A percentile compares a stretch with the other conserved stretches of the same genome.
These are phyloP conservation scores for Athalia rosae DNA, from an alignment of 2,888 invertebrate genomes.

Conservation along the genomic window DNA sequence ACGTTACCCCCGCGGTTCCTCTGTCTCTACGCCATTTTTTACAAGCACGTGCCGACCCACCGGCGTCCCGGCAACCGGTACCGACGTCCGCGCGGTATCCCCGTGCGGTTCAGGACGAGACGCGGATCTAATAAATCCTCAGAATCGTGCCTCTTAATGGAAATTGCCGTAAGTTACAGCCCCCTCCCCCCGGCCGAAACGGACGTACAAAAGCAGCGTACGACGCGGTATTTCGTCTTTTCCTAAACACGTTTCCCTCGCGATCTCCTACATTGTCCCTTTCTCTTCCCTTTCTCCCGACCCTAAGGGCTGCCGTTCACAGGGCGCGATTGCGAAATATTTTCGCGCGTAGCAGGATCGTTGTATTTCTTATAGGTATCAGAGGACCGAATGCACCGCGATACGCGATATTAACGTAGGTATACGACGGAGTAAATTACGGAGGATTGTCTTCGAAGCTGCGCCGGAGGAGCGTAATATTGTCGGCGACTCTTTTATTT, in stretches of 20 bases:
- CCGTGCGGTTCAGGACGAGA: neutral
- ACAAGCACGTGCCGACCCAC: neutral
- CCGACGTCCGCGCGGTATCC: neutral
- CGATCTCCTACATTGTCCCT: neutral
- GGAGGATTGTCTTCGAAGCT: slow-evolving; percentile 1
- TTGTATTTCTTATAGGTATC: too few species aligned
- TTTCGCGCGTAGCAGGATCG: too few species aligned
- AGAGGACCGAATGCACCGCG: too few species aligned
- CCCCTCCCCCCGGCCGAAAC: slow-evolving; percentile 29
- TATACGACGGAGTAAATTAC: slow-evolving; percentile 30
- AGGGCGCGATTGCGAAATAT: too few species aligned
- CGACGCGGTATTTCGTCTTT: slow-evolving; percentile 24
- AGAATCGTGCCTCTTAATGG: slow-evolving; percentile 51
- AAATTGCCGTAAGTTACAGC: slow-evolving; percentile 46
- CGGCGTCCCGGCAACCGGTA: neutral
- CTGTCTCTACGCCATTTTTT: too few species aligned
- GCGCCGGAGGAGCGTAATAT: slow-evolving; percentile 10
- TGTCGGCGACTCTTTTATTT: slow-evolving; percentile 41
- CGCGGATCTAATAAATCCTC: slow-evolving; percentile 50
- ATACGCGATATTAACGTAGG: too few species aligned
- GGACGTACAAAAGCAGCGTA: slow-evolving; percentile 20
- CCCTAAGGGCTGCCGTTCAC: neutral
- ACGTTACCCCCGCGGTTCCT: too few species aligned
- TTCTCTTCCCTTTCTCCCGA: neutral
- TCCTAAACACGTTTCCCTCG: neutral